Conservation (phyloP, 2,113 vertebrate genomes). For the Aythya baeri region DNA sequence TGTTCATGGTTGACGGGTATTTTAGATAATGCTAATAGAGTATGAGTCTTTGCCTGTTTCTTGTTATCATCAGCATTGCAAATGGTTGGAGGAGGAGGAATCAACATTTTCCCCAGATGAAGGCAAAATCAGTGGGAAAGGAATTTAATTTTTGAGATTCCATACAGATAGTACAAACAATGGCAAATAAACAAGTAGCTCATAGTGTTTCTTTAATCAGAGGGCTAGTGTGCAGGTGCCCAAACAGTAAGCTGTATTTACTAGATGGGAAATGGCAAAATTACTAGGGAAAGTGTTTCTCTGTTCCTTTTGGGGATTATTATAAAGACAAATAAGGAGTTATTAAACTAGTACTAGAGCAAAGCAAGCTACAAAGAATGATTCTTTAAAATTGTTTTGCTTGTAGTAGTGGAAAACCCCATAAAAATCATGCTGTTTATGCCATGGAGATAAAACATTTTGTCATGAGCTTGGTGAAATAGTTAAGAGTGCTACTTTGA, state of each 20-base stretch:
- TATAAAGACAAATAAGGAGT: neutral
- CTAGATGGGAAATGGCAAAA: slow-evolving; percentile 13
- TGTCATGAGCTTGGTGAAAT: neutral
- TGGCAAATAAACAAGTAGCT: slow-evolving; percentile 54
- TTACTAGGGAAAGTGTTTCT: neutral
- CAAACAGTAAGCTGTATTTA: slow-evolving; percentile 34
- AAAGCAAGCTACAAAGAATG: neutral
- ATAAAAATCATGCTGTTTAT: neutral
- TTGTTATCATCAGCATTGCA: neutral
- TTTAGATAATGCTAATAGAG: neutral
- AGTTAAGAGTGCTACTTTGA: neutral
- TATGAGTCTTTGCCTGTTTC: neutral
- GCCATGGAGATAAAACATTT: neutral
- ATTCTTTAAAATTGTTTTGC: neutral
- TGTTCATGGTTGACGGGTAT: neutral
- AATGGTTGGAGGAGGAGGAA: slow-evolving; percentile 14
- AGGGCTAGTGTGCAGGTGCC: slow-evolving; percentile 53
- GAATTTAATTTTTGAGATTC: slow-evolving; percentile 67
- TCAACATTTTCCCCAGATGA: slow-evolving; percentile 34
- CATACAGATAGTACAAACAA: slow-evolving; percentile 54
- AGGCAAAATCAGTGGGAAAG: slow-evolving; percentile 64
- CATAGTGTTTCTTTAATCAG: slow-evolving; percentile 22
- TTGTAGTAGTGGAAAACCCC: neutral
- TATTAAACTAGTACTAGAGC: neutral
- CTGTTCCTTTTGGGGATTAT: neutral